Base-by-base conservation (phyloP, 2,797 vertebrate species). In the Phrynocephalus forsythii region DNA sequence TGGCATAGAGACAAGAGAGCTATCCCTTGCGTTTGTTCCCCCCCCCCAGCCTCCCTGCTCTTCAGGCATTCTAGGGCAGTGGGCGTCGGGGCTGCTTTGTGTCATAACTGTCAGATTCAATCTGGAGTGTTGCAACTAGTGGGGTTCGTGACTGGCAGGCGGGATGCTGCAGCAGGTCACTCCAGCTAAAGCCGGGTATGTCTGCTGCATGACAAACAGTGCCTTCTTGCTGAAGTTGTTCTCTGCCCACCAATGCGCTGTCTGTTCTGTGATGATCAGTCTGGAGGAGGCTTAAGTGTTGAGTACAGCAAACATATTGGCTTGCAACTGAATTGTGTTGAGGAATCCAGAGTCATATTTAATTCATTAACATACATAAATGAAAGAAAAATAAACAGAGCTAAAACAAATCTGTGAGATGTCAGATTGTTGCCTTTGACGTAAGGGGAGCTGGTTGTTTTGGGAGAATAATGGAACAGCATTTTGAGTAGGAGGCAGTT, bases 401-500 rank as follows among this genome's bases (percentile, higher is more conserved):
- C 28, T n/a, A 48, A 18, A 75, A 68, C 4, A 26, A 33, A 11
- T 8, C 2, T 22, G 6, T 44, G 63, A 33, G 20, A 50, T 24
- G 69, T 66, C 38, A 30, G 48, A 75, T 24, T 60, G 84, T 77
- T 72, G 38, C 2, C 1, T 9, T 69, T 63, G 67, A 22, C 24
- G 15, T 73, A 78, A 9, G 52, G 66, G 73, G 82, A 86, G 33
- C 38, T 63, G 38, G 38, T 30, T 56, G 66, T 77, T 82, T 76
- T 30, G 16, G 28, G 83, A 71, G 66, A 76, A 68, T 44, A 77
- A 77, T 48, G 78, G n/a, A 28, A 30, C 73, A 60, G 22, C 48
- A 73, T 77, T 44, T 33, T 69, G 78, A 87, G 56, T 60, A 79
- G 24, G 75, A 89, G 88, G 68, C 50, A 78, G 22, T 50, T 68